phyloP scores from a whole-genome alignment of 1,140 invertebrate species.

The Tyrophagus putrescentiae region DNA sequence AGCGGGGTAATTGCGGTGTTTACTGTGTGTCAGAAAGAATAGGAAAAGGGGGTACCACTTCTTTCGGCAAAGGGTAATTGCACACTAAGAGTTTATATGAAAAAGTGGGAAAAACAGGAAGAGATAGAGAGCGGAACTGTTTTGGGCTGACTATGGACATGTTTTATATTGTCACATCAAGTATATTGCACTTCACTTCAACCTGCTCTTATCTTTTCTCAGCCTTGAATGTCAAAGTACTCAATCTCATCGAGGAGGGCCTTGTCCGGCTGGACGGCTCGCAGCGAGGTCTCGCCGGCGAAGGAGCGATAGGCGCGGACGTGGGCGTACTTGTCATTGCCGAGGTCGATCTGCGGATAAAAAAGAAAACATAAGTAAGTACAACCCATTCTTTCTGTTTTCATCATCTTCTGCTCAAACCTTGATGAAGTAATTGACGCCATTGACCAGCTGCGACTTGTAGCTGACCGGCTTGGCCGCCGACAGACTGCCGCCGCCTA shows the following conservation, averaged over 20 bases:
- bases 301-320: slow-evolving; percentile 24
- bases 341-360: slow-evolving; percentile 22
- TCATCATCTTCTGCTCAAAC: slow-evolving; percentile 22
- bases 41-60: too few species aligned
- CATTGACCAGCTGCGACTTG: slow-evolving; percentile 27
- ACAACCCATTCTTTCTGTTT: background rate
- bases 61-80: too few species aligned
- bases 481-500: slow-evolving; percentile 21
- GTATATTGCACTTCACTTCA: too few species aligned
- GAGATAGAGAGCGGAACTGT: too few species aligned
- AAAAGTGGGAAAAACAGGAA: too few species aligned
- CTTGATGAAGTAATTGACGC: slow-evolving; percentile 29
- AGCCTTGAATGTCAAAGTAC: slow-evolving; percentile 26
- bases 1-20: too few species aligned
- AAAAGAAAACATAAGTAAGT: slow-evolving; percentile 14
- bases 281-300: slow-evolving; percentile 23
- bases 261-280: slow-evolving; percentile 23
- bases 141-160: too few species aligned
- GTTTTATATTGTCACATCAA: too few species aligned
- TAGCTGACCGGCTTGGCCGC: slow-evolving; percentile 24
- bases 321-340: slow-evolving; percentile 24
- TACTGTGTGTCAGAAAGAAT: too few species aligned
- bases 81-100: too few species aligned
- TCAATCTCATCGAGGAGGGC: slow-evolving; percentile 24
- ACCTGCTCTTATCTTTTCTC: too few species aligned